Percentiles rank a stretch among this genome's conserved stretches.
These are phyloP conservation scores for Copsychus sechellarum DNA, from an alignment of 2,113 vertebrate species.

Conservation along the genomic window DNA sequence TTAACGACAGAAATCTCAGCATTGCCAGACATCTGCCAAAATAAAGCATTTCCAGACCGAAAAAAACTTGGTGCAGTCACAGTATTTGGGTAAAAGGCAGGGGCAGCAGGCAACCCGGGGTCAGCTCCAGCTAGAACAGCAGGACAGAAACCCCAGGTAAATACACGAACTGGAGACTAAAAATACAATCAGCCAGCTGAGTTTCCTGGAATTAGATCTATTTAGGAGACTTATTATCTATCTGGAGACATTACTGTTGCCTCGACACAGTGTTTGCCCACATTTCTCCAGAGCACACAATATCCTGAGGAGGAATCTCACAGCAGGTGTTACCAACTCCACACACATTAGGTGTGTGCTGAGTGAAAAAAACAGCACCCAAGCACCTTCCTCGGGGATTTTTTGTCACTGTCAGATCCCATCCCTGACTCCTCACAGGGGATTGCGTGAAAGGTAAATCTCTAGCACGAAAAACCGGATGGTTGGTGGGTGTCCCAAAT, in stretches of 20 bases:
- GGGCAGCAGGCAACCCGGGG: background rate
- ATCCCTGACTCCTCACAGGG: background rate
- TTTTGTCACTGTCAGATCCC: background rate
- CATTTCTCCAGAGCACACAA: background rate
- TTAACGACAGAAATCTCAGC: fast-evolving
- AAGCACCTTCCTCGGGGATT: background rate
- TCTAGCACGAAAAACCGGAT: too few species aligned
- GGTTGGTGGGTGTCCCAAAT: background rate
- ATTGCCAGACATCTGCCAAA: background rate
- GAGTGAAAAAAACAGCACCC: background rate
- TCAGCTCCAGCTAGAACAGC: background rate
- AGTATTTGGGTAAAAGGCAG: background rate
- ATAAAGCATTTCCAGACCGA: background rate
- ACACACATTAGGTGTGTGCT: fast-evolving
- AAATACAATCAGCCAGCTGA: background rate
- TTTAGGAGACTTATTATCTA: background rate
- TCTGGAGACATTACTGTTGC: background rate
- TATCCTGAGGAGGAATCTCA: background rate
- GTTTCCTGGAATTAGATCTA: background rate
- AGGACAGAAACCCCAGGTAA: background rate
- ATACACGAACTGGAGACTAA: background rate
- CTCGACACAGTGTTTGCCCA: background rate
- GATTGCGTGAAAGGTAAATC: background rate
- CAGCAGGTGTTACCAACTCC: background rate
- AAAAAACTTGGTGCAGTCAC: fast-evolving